Evolutionary conservation across 1,140 invertebrate species (phyloP), one percentile per base, ranked within the genome.

Genomic region (Frieseomelitta varia): DNA sequence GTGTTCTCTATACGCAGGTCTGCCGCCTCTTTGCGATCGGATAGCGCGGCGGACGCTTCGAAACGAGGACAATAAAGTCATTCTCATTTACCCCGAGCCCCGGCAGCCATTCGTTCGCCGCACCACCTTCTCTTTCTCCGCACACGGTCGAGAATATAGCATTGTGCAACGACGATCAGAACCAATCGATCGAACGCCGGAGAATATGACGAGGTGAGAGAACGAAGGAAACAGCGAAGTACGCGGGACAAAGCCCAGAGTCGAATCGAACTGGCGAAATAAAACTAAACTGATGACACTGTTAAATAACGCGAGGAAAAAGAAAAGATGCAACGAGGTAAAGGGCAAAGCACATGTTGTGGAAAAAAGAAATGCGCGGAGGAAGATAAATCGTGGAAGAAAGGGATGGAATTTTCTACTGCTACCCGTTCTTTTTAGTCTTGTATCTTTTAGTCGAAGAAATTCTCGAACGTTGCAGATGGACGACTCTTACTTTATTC

Each of bases 11-110:
- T 53, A 51, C 19, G 39, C 34, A 24, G 10, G 71, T 51, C 65
- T 67, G 65, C 65, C 21, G 55, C n/a, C 27, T 56, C 30, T 58
- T 75, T 34, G 74, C 84, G 69, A 83, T 88, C 79, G 81, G 61
- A 72, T 85, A 79, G 58, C 56, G 76, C 55, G 53, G 61, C 79
- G 79, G 77, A 87, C 55, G 76, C 80, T 81, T 51, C 58, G 79
- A 89, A 86, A 86, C 85, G 72, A 73, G 73, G 71, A 86, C 88
- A 86, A 88, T 86, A 77, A 89, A 86, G 84, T 88, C 79, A 86
- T 89, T 89, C 88, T 88, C 76, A 86, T 89, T 89, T 88, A 86
- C 76, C 88, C 79, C 69, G 17, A 56, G 53, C 65, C 30, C 74
- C 67, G 51, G 21, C 73, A 69, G 53, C 73, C 68, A 61, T 63